phyloP scores from a whole-genome alignment of 2,888 invertebrate species.

The Keiferia lycopersicella region DNA sequence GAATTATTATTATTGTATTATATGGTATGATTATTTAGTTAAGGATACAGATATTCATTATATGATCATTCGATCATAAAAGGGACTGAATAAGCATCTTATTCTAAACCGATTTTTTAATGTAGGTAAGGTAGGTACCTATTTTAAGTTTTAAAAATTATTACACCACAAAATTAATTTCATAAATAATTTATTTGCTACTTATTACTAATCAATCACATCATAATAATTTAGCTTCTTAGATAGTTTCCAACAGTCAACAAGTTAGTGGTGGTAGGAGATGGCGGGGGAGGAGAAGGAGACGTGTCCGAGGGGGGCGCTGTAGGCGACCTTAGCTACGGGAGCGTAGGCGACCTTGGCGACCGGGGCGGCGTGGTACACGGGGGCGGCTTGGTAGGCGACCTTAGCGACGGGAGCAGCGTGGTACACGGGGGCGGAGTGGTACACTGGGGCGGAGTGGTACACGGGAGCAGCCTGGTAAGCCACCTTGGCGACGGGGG shows the following conservation, averaged over 20 bases:
- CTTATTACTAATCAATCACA: conserved; percentile 23
- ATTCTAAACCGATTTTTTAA: no score
- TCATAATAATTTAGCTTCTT: conserved; percentile 36
- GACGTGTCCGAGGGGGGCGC: conserved; percentile 54
- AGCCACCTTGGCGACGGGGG: conserved; percentile 39
- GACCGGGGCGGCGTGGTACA: conserved; percentile 43
- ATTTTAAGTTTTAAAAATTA: neutral
- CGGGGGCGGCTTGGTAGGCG: conserved; percentile 29
- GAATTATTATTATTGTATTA: no score
- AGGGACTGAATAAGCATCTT: no score
- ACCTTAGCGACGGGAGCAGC: conserved; percentile 29
- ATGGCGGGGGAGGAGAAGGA: conserved; percentile 63
- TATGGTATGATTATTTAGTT: no score
- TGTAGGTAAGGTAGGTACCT: no score
- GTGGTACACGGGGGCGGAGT: conserved; percentile 40
- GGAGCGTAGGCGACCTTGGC: conserved; percentile 45
- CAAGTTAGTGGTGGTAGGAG: conserved; percentile 65
- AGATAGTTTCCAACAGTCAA: conserved; percentile 18
- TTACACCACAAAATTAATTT: conserved; percentile 34
- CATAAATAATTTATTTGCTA: conserved; percentile 51
- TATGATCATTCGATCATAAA: no score
- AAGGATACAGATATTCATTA: no score
- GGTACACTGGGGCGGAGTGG: conserved; percentile 43
- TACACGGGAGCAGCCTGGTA: conserved; percentile 40
- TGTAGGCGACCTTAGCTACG: conserved; percentile 41